Base-by-base conservation (phyloP, 2,888 invertebrate genomes). In the Drosophila limbata region DNA sequence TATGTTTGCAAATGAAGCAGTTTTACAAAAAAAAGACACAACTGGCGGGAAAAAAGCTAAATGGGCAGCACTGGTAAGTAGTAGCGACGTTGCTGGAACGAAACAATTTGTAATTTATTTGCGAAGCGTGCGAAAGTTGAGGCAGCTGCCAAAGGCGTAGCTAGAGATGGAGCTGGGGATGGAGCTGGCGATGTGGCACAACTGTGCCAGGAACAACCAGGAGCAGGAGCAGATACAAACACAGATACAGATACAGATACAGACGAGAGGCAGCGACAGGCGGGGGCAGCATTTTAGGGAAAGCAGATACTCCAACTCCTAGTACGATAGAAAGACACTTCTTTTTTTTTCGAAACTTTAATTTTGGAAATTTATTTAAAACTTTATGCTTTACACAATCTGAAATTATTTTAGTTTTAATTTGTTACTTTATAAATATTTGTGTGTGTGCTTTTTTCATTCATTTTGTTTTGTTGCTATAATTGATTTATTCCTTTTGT, bases 91-190 rank as follows among this genome's bases (percentile, higher is more conserved):
- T 53, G 79, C 79, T 84, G 85, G 89, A 90, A 88, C 90, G 90
- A 90, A 90, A 89, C 90, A 90, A 90, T 89, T 90, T 90, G 89
- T 90, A 89, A 90, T 90, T 85, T 90, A 90, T 90, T 87, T 89
- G 89, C 83, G 77, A 89, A 89, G 88, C 89, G 86, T 79, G 88
- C 83, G 79, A 85, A 89, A 77, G 84, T 87, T 82, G 82, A 79
- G 79, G 77, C 77, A 87, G 81, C 84, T 87, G 87, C 87, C 84
- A 89, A 89, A 88, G 84, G 88, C 87, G 87, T 76, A 84, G 84
- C 75, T 70, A 68, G 83, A 73, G 81, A 73, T 73, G 44, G 47
- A 62, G 52, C 40, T 21, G 21, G 21, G 6, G 25, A 25, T 25
- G 25, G 25, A 25, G 28, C 28, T 51, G 50, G 42, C 56, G 56